These are phyloP conservation scores for Camponotus floridanus DNA, from an alignment of 1,140 invertebrate species.

Conservation along the genomic window DNA sequence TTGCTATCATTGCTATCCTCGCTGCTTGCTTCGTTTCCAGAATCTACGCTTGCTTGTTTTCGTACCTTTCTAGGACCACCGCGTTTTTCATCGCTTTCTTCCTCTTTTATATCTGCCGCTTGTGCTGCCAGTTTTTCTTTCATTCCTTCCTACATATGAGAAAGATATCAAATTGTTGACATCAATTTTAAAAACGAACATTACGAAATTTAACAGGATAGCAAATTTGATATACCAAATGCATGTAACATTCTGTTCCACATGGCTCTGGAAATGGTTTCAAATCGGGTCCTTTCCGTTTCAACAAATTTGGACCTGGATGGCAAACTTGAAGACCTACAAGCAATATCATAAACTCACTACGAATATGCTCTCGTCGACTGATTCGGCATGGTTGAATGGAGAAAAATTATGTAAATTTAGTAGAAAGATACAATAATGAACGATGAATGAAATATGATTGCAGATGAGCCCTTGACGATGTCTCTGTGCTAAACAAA, in stretches of 20 bases:
- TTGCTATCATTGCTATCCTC: constrained; percentile 97
- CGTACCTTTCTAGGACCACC: constrained; percentile 87
- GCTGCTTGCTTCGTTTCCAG: constrained; percentile 96
- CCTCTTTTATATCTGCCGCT: constrained; percentile 87
- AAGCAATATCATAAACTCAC: constrained; percentile 63
- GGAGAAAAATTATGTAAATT: constrained; percentile 64
- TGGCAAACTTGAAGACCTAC: constrained; percentile 94
- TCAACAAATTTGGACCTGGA: constrained; percentile 95
- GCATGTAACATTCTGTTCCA: constrained; percentile 95
- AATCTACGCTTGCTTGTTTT: constrained; percentile 92
- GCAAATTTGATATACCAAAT: constrained; percentile 87
- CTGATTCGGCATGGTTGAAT: constrained; percentile 40
- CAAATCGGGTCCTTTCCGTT: constrained; percentile 95
- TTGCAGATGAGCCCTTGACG: constrained; percentile 77
- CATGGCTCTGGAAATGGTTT: constrained; percentile 95
- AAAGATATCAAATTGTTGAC: background rate
- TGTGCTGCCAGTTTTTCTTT: constrained; percentile 92
- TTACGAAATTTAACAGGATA: background rate
- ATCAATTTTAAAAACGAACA: background rate
- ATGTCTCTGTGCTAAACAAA: constrained; percentile 79
- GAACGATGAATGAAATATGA: constrained; percentile 77
- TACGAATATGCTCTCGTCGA: constrained; percentile 14
- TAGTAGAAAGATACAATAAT: constrained; percentile 66
- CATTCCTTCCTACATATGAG: constrained; percentile 90
- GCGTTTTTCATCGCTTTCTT: constrained; percentile 86